Percentiles rank a stretch among this genome's conserved stretches.
phyloP scores from a whole-genome alignment of 2,113 vertebrate genomes.

The Athene noctua region DNA sequence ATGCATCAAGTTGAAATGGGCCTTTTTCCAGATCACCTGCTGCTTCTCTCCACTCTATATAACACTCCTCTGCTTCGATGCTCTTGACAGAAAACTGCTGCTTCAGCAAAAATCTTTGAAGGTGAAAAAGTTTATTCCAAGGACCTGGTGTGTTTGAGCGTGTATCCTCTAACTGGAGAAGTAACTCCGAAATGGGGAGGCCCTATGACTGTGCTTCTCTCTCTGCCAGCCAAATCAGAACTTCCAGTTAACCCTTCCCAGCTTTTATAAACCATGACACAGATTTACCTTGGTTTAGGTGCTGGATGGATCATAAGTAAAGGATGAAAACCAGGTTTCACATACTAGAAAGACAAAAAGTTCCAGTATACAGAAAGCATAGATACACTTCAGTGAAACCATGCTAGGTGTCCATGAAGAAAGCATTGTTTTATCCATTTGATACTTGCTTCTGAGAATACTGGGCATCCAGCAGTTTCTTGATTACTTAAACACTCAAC shows the following conservation, averaged over 20 bases:
- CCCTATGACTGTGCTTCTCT: background rate
- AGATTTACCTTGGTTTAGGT: background rate
- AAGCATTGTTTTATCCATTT: background rate
- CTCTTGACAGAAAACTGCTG: background rate
- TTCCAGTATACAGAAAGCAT: background rate
- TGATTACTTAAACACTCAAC: background rate
- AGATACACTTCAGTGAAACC: background rate
- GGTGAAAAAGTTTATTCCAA: conserved; percentile 17
- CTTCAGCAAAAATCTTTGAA: conserved; percentile 40
- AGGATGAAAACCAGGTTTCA: background rate
- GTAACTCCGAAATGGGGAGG: background rate
- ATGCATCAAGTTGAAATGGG: background rate
- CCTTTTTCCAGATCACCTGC: conserved; percentile 19
- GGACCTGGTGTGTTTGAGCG: background rate
- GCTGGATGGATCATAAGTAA: background rate
- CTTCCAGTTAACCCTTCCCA: background rate
- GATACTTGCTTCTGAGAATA: background rate
- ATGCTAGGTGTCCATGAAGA: background rate
- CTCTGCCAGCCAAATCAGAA: background rate
- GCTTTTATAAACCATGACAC: background rate
- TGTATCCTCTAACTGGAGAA: background rate
- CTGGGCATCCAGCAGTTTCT: background rate
- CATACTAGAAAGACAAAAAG: background rate
- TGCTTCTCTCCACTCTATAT: background rate
- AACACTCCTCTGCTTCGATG: background rate